Percentiles rank a stretch among this genome's conserved stretches.
Conservation (phyloP, 2,113 vertebrate species). For the Monopterus albus region DNA sequence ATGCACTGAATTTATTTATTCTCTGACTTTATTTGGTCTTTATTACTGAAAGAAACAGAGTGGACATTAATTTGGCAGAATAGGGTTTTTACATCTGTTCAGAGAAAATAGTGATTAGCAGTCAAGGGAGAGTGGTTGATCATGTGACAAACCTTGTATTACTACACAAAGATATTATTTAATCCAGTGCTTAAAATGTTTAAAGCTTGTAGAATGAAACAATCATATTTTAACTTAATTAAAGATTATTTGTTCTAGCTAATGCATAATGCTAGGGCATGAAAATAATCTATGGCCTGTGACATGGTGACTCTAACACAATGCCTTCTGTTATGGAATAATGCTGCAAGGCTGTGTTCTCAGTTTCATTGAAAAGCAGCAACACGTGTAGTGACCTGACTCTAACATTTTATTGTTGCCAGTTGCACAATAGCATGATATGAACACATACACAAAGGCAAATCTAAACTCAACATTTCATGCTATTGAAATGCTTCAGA, state of each 20-base stretch:
- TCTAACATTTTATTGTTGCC: slow-evolving; percentile 7
- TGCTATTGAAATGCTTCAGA: neutral
- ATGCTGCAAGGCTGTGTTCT: neutral
- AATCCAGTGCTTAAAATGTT: neutral
- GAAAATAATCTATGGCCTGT: neutral
- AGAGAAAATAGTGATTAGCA: neutral
- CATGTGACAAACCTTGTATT: neutral
- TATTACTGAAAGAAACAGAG: neutral
- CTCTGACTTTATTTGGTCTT: neutral
- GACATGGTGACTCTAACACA: neutral
- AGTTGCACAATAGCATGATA: slow-evolving; percentile 10
- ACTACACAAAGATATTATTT: neutral
- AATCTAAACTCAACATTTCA: neutral
- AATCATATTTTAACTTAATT: neutral
- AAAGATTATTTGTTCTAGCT: neutral
- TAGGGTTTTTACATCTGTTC: neutral
- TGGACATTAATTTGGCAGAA: neutral
- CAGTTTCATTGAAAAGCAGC: slow-evolving; percentile 4
- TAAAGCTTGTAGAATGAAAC: too few relatives aligned
- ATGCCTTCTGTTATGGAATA: neutral
- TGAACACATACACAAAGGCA: neutral
- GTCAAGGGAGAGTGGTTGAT: neutral
- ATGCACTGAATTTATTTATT: neutral
- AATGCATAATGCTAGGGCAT: neutral
- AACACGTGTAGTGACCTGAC: neutral